These are phyloP conservation scores for Myotis myotis DNA, from an alignment of 2,797 vertebrate genomes.

Conservation along the genomic window DNA sequence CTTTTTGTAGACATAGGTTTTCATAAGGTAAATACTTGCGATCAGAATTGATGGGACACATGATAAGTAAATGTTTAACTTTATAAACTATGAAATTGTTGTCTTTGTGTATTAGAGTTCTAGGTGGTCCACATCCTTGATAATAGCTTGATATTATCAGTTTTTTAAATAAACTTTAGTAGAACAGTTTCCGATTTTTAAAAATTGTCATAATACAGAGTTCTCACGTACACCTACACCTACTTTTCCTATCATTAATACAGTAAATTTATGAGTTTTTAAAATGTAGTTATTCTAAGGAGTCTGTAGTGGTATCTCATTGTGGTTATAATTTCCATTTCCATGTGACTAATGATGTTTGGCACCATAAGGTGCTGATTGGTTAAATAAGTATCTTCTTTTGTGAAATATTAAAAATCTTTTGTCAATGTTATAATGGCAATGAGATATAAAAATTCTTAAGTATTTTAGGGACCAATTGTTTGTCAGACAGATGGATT, in stretches of 20 bases:
- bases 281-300: background rate
- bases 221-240: background rate
- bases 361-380: too few relatives aligned
- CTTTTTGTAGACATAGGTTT: background rate
- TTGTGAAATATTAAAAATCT: too few relatives aligned
- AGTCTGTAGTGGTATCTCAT: background rate
- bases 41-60: background rate
- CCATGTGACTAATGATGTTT: too few relatives aligned
- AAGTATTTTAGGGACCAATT: too few relatives aligned
- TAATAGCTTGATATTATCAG: background rate
- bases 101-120: background rate
- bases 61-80: background rate
- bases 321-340: too few relatives aligned
- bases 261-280: background rate
- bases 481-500: too few relatives aligned
- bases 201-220: background rate
- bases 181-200: background rate
- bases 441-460: too few relatives aligned
- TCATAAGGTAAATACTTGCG: background rate
- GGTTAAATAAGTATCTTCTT: too few relatives aligned
- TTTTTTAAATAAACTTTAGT: background rate
- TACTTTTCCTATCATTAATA: background rate
- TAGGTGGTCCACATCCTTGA: background rate
- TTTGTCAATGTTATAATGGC: too few relatives aligned
- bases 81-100: background rate